Conservation (phyloP, 1,140 invertebrate genomes). For the Scaptomyza montana region DNA sequence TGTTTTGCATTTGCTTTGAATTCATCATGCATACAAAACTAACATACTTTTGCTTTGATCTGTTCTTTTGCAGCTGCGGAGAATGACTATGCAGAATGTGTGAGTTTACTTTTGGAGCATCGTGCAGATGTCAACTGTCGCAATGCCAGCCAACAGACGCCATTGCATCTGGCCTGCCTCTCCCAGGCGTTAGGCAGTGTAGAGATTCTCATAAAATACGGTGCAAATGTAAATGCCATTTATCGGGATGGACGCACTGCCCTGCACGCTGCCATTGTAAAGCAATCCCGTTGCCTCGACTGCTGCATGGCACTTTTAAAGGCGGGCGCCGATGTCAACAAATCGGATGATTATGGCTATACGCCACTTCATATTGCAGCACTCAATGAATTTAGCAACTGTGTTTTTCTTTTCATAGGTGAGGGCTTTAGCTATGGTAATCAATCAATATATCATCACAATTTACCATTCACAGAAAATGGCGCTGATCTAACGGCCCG, state of each 20-base stretch:
- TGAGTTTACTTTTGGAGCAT: constrained; percentile 88
- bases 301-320: constrained; percentile 87
- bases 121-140: constrained; percentile 88
- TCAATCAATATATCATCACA: no score
- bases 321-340: constrained; percentile 90
- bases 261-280: constrained; percentile 91
- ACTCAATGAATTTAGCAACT: constrained; percentile 91
- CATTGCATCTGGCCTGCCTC: constrained; percentile 90
- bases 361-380: constrained; percentile 93
- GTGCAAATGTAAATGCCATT: constrained; percentile 86
- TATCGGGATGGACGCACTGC: constrained; percentile 90
- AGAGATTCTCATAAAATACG: constrained; percentile 87
- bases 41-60: neutral
- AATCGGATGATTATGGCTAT: constrained; percentile 91
- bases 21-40: neutral
- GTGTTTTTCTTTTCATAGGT: constrained; percentile 89
- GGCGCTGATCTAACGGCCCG: constrained; percentile 92
- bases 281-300: constrained; percentile 89
- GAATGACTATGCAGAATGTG: constrained; percentile 90
- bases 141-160: constrained; percentile 90
- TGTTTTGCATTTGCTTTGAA: constrained; percentile 5
- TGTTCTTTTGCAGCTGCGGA: constrained; percentile 86
- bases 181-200: constrained; percentile 90
- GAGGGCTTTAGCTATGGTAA: constrained; percentile 30
- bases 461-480: constrained; percentile 84